A percentile compares a stretch with the other conserved stretches of the same genome.
Conservation (phyloP, 2,797 vertebrate genomes). For the Graptemys geographica region DNA sequence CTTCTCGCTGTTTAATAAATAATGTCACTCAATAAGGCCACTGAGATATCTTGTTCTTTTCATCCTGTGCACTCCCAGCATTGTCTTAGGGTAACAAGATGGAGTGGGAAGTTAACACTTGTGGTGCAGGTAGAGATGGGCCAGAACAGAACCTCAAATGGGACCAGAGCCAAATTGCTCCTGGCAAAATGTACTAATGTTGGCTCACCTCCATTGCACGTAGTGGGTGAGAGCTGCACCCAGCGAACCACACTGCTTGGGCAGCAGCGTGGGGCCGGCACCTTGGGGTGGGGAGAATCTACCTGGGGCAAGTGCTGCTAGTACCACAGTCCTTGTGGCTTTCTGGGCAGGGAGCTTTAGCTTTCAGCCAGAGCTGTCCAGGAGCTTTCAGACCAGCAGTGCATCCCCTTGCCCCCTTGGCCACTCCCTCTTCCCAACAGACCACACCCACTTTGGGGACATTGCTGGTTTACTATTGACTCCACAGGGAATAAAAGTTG, state of each 20-base stretch:
- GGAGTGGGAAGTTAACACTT: background rate
- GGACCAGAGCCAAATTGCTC: background rate
- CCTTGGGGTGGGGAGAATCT: background rate
- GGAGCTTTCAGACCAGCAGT: background rate
- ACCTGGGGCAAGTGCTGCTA: background rate
- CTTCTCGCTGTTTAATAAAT: background rate
- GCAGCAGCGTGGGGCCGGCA: background rate
- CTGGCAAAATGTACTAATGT: background rate
- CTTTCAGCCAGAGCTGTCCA: background rate
- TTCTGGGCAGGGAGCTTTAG: background rate
- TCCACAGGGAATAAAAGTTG: background rate
- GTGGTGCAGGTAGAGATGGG: background rate
- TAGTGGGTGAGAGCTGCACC: background rate
- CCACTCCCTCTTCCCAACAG: background rate
- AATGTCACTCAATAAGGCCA: background rate
- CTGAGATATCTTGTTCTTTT: background rate
- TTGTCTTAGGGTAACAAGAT: background rate
- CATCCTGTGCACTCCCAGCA: background rate
- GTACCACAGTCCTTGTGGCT: background rate
- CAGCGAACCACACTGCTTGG: background rate
- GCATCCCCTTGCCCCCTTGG: background rate
- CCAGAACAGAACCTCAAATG: background rate
- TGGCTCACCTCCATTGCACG: background rate
- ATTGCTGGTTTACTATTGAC: background rate
- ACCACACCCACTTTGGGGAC: background rate